A percentile compares a stretch with the other conserved stretches of the same genome.
Conservation (phyloP, 2,113 vertebrate genomes). For the Pao palembangensis region DNA sequence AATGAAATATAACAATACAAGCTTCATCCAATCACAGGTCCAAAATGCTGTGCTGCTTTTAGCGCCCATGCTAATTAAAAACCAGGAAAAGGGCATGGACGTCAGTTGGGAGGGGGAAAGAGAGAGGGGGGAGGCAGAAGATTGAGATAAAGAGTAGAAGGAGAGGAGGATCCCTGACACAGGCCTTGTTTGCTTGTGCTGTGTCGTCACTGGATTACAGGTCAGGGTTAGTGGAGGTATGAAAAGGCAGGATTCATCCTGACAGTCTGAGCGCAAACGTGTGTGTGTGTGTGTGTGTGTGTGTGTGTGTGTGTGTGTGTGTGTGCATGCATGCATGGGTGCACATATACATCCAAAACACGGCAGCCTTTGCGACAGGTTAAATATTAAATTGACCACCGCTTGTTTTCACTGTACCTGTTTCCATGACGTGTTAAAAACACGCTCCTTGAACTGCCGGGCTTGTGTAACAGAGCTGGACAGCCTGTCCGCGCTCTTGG, state of each 20-base stretch:
- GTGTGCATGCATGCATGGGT: background rate
- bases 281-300: constrained; percentile 1
- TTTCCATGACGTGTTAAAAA: constrained; percentile 25
- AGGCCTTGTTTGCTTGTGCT: constrained; percentile 43
- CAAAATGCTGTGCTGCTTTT: constrained; percentile 22
- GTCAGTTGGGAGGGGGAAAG: constrained; percentile 1
- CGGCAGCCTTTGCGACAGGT: background rate
- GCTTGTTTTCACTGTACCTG: constrained; percentile 49
- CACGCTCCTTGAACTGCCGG: constrained; percentile 32
- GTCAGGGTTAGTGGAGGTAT: constrained; percentile 50
- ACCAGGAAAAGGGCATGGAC: constrained; percentile 5
- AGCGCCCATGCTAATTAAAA: constrained; percentile 39
- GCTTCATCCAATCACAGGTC: background rate
- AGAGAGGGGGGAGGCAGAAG: background rate
- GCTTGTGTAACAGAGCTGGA: constrained; percentile 43
- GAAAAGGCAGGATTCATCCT: constrained; percentile 32
- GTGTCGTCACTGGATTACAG: constrained; percentile 34
- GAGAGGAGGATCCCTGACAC: constrained; percentile 19
- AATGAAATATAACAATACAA: no score
- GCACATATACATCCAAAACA: background rate
- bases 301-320: constrained; percentile 1
- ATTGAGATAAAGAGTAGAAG: constrained; percentile 3
- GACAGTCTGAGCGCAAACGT: constrained; percentile 40
- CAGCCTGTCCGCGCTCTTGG: constrained; percentile 33
- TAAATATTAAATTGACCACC: constrained; percentile 31